Conservation (phyloP, 2,797 vertebrate genomes). For the Sarcoramphus papa region DNA sequence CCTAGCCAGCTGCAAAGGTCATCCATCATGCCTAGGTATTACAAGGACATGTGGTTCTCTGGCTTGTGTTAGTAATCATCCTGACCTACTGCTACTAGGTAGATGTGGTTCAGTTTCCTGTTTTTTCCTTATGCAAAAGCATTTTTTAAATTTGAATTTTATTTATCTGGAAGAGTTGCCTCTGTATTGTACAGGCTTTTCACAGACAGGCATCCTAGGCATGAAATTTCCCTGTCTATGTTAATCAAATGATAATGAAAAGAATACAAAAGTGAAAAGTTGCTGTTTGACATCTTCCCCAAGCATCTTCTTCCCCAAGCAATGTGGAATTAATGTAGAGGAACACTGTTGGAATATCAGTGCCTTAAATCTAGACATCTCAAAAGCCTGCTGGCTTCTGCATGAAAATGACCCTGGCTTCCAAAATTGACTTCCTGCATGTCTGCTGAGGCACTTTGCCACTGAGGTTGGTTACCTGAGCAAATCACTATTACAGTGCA, state of each 20-base stretch:
- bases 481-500: rapidly evolving
- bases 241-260: background rate
- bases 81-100: background rate
- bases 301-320: background rate
- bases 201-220: background rate
- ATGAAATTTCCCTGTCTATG: background rate
- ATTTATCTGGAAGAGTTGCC: background rate
- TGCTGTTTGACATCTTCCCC: background rate
- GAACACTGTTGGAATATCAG: background rate
- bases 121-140: background rate
- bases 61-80: background rate
- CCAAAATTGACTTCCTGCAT: background rate
- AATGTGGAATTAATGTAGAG: background rate
- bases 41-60: background rate
- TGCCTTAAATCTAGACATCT: background rate
- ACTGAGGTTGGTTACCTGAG: background rate
- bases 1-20: background rate
- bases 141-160: background rate
- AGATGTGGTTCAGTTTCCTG: background rate
- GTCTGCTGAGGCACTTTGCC: background rate
- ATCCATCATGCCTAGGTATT: background rate
- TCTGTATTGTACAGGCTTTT: background rate
- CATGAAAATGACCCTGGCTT: background rate
- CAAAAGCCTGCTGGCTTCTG: background rate
- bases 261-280: background rate